Conservation (phyloP, 2,113 vertebrate species). For the Megaptera novaeangliae region DNA sequence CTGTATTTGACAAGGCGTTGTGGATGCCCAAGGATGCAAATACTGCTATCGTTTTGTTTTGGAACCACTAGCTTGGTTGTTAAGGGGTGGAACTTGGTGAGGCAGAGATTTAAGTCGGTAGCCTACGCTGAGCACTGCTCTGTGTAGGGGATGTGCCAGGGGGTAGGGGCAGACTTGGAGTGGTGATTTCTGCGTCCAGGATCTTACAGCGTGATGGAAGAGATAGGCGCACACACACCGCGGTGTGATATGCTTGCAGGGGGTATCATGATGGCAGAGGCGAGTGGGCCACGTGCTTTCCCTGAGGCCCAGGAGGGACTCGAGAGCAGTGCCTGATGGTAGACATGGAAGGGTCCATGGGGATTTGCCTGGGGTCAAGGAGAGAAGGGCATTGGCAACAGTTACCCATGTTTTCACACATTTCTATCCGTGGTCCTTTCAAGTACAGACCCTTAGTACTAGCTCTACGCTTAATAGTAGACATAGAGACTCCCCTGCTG, state of each 20-base stretch:
- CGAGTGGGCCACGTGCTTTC: background rate
- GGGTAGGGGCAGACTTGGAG: background rate
- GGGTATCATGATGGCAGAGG: background rate
- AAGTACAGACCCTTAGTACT: background rate
- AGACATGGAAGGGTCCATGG: background rate
- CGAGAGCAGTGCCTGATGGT: background rate
- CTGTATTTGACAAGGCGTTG: background rate
- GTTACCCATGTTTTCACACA: background rate
- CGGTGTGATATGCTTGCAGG: background rate
- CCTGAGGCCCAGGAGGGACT: background rate
- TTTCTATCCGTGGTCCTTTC: background rate
- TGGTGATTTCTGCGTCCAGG: background rate
- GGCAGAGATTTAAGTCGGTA: background rate
- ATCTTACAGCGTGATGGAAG: rapidly evolving
- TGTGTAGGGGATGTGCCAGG: background rate
- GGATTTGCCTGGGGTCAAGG: background rate
- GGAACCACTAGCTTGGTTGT: background rate
- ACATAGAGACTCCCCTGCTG: background rate
- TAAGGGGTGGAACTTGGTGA: background rate
- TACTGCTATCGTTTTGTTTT: background rate
- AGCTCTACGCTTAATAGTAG: background rate
- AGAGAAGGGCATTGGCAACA: no score
- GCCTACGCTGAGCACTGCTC: background rate
- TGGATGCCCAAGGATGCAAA: background rate
- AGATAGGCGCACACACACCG: background rate